Percentiles rank a stretch among this genome's conserved stretches.
Evolutionary conservation across 2,113 vertebrate species (phyloP).

Genomic region (Salvelinus sp.): DNA sequence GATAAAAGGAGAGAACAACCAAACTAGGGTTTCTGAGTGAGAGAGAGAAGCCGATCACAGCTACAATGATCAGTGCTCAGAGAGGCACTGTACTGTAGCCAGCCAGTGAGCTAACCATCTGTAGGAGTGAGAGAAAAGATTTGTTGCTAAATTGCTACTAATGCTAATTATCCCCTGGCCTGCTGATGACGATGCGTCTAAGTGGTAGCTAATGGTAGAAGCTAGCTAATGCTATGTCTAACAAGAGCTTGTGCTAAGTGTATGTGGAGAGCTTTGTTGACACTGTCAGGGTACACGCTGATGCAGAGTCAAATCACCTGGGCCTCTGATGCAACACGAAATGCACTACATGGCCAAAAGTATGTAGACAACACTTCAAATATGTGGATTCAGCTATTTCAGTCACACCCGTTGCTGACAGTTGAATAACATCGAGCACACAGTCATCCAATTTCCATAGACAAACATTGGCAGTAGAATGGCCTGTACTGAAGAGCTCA

Average conservation of each 20-base stretch:
- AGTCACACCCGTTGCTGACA: too few relatives aligned
- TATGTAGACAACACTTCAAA: too few relatives aligned
- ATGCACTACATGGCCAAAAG: too few relatives aligned
- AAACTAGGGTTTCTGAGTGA: neutral
- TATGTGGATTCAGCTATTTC: too few relatives aligned
- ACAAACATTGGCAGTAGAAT: too few relatives aligned
- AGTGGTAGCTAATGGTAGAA: conserved; percentile 31
- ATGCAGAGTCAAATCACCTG: conserved; percentile 1
- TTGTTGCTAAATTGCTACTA: neutral
- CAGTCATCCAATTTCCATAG: too few relatives aligned
- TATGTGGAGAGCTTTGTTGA: conserved; percentile 53
- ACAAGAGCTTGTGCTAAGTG: conserved; percentile 36
- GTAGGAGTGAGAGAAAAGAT: neutral
- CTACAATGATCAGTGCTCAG: neutral
- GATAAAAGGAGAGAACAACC: neutral
- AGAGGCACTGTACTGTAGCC: neutral
- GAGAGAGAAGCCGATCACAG: conserved; percentile 7
- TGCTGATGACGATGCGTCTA: conserved; percentile 16
- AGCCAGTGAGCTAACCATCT: neutral
- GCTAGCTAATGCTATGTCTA: conserved; percentile 11
- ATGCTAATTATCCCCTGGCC: conserved; percentile 8
- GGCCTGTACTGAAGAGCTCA: too few relatives aligned
- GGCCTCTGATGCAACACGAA: too few relatives aligned
- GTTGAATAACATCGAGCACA: too few relatives aligned
- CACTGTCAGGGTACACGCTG: conserved; percentile 8